Evolutionary conservation across 2,797 vertebrate genomes (phyloP).

Genomic region (Ptychobarbus kaznakovi): DNA sequence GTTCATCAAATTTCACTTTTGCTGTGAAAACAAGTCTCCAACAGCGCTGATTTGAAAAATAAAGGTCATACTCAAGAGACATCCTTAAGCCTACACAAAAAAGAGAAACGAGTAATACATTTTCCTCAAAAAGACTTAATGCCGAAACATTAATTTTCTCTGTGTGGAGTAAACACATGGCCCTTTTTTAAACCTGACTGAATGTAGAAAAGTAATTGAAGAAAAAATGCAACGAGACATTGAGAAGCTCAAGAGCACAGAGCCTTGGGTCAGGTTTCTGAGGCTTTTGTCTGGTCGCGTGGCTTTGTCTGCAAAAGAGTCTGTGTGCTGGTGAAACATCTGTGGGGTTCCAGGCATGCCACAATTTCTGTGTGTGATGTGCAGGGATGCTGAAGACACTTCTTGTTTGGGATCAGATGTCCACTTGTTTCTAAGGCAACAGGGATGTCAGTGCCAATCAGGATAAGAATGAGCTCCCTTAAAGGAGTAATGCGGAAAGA

Average conservation of each 20-base stretch:
- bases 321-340: constrained; percentile 21
- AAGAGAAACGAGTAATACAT: background rate
- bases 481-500: constrained; percentile 30
- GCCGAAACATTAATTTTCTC: background rate
- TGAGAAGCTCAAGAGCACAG: background rate
- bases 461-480: constrained; percentile 39
- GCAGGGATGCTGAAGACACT: constrained; percentile 6
- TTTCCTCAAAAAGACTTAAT: background rate
- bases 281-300: background rate
- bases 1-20: background rate
- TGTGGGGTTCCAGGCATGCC: constrained; percentile 23
- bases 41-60: constrained; percentile 4
- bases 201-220: background rate
- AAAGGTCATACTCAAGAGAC: constrained; percentile 37
- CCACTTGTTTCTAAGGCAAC: constrained; percentile 57
- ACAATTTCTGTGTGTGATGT: constrained; percentile 27
- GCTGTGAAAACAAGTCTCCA: background rate
- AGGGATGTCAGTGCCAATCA: constrained; percentile 47
- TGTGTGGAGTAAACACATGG: background rate
- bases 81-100: constrained; percentile 42
- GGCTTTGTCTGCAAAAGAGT: constrained; percentile 29
- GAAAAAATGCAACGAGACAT: background rate
- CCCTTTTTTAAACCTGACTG: background rate
- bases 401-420: constrained; percentile 31
- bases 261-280: background rate